Percentiles rank a stretch among this genome's conserved stretches.
Evolutionary conservation across 2,888 invertebrate genomes (phyloP).

Genomic region (Sepioteuthis lessoniana): DNA sequence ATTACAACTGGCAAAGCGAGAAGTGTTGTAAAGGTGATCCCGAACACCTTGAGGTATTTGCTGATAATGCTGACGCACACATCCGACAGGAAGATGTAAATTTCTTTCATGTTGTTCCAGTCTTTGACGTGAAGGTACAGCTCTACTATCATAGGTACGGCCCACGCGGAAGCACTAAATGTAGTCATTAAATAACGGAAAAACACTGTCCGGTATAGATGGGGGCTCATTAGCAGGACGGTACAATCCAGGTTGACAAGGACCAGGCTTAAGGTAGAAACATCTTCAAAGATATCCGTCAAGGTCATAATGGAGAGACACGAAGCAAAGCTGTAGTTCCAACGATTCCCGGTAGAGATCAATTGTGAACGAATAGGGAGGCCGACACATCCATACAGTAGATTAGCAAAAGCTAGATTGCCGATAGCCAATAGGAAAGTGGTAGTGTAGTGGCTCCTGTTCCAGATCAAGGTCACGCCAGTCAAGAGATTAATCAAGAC

Average conservation of each 20-base stretch:
- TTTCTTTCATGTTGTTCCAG: slow-evolving; percentile 35
- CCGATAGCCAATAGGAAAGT: slow-evolving; percentile 25
- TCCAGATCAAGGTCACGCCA: neutral
- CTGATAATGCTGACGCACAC: slow-evolving; percentile 8
- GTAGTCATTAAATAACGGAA: neutral
- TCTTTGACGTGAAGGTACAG: slow-evolving; percentile 35
- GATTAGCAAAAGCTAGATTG: neutral
- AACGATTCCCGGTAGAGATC: slow-evolving; percentile 1
- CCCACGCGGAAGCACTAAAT: neutral
- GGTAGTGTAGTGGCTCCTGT: neutral
- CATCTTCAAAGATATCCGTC: slow-evolving; percentile 42
- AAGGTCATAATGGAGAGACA: neutral
- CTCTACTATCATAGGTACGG: neutral
- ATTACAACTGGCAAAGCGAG: neutral
- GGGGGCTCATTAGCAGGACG: neutral
- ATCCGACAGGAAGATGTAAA: neutral
- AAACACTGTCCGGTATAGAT: neutral
- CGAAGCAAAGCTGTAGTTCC: slow-evolving; percentile 35
- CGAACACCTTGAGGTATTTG: neutral
- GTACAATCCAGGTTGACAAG: neutral
- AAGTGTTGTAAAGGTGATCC: neutral
- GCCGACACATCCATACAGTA: neutral
- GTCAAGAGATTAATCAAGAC: slow-evolving; percentile 16
- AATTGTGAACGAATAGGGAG: neutral
- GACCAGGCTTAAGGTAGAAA: neutral